These are phyloP conservation scores for Cynopterus brachyotis DNA, from an alignment of 2,113 vertebrate genomes.

Conservation along the genomic window DNA sequence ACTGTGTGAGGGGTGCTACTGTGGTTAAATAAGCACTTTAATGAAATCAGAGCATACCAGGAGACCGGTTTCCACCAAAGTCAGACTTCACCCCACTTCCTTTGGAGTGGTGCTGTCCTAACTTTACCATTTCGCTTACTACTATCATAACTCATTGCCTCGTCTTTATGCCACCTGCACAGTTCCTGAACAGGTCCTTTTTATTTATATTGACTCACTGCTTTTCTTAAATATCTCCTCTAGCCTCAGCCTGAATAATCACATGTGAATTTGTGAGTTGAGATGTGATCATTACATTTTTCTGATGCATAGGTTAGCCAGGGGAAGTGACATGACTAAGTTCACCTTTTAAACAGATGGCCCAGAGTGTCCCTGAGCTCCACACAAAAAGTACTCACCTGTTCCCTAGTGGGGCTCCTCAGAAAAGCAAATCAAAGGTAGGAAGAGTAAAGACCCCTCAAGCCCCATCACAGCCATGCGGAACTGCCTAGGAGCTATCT, in stretches of 20 bases:
- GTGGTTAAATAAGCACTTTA: not conserved
- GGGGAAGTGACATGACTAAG: not conserved
- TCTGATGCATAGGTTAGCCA: not conserved
- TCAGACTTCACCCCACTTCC: not conserved
- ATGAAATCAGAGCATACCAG: not conserved
- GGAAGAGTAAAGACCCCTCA: not conserved
- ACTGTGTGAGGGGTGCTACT: not conserved
- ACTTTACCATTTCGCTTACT: not conserved
- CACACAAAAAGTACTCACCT: not conserved
- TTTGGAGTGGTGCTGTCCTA: not conserved
- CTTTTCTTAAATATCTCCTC: not conserved
- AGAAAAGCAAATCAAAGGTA: not conserved
- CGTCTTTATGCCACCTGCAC: not conserved
- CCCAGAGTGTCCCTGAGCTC: not conserved
- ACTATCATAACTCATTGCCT: not conserved
- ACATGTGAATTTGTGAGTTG: not conserved
- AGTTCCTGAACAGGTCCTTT: not conserved
- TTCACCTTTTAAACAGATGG: not conserved
- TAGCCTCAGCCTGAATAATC: not conserved
- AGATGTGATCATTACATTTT: not conserved
- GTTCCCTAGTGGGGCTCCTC: not conserved
- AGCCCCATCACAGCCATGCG: fast-evolving
- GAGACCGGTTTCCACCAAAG: not conserved
- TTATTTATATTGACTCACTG: not conserved
- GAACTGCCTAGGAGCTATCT: not conserved